These are phyloP conservation scores for Lypha dubia DNA, from an alignment of 2,888 invertebrate species.

Conservation along the genomic window DNA sequence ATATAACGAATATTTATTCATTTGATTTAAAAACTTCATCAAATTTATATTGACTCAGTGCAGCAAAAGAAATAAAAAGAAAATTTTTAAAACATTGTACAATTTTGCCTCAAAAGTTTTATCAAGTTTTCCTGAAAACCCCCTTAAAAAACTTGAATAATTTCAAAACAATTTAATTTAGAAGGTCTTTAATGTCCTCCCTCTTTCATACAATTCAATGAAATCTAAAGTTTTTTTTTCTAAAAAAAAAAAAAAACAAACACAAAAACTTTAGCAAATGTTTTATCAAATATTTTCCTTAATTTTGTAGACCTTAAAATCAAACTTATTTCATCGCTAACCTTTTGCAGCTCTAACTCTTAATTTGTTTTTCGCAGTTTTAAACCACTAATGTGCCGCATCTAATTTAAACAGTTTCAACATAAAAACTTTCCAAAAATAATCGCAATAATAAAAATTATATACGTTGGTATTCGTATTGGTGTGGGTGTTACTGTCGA, in stretches of 20 bases:
- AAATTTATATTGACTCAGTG: background rate
- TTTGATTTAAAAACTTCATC: background rate
- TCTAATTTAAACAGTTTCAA: slow-evolving; percentile 35
- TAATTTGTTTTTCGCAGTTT: background rate
- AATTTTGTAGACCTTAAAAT: background rate
- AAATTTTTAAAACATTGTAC: background rate
- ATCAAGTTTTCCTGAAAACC: too few relatives aligned
- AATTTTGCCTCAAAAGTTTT: background rate
- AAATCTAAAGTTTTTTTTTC: too few relatives aligned
- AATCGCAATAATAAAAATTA: slow-evolving; percentile 48
- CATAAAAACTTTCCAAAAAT: slow-evolving; percentile 37
- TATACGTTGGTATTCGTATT: slow-evolving; percentile 17
- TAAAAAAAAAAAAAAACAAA: too few relatives aligned
- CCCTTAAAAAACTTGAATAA: background rate
- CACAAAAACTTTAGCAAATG: too few relatives aligned
- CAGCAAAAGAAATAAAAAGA: too few relatives aligned
- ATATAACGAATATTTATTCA: background rate
- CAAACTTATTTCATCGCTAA: background rate
- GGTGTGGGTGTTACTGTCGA: background rate
- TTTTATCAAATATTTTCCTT: background rate
- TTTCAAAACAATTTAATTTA: too few relatives aligned
- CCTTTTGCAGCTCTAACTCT: background rate
- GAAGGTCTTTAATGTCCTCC: too few relatives aligned
- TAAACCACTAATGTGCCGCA: slow-evolving; percentile 33
- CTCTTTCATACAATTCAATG: too few relatives aligned